Percentiles rank a stretch among this genome's conserved stretches.
phyloP scores from a whole-genome alignment of 2,888 invertebrate genomes.

The Caprella mutica region DNA sequence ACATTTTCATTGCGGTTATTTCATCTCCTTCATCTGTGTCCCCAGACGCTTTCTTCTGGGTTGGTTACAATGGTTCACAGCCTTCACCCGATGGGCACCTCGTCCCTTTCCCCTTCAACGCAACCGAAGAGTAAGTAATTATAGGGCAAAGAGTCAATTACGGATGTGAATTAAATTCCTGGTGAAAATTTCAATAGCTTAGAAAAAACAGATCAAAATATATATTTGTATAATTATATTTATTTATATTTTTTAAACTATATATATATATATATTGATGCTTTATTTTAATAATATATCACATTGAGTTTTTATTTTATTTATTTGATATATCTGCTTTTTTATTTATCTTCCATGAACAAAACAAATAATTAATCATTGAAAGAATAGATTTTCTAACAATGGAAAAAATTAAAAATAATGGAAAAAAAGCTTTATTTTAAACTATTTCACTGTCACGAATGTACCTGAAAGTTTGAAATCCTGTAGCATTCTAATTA shows the following conservation, averaged over 20 bases:
- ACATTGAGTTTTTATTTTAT: background rate
- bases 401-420: background rate
- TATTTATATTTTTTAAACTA: slow-evolving; percentile 20
- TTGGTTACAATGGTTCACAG: slow-evolving; percentile 33
- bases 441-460: too few species aligned
- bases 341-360: background rate
- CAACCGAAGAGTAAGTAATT: slow-evolving; percentile 36
- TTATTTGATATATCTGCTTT: background rate
- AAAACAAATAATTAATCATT: background rate
- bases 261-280: slow-evolving; percentile 14
- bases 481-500: background rate
- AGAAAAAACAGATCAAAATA: slow-evolving; percentile 14
- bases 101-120: slow-evolving; percentile 34
- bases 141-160: background rate
- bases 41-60: slow-evolving; percentile 38
- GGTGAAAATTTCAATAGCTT: slow-evolving; percentile 14
- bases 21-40: background rate
- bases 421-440: too few species aligned
- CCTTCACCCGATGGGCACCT: slow-evolving; percentile 36
- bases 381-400: background rate
- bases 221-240: slow-evolving; percentile 10
- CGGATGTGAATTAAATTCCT: background rate
- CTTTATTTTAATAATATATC: slow-evolving; percentile 8
- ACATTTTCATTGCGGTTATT: background rate
- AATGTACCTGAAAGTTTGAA: too few species aligned